Evolutionary conservation across 2,888 invertebrate genomes (phyloP).

Genomic region (Melinopterus prodromus): DNA sequence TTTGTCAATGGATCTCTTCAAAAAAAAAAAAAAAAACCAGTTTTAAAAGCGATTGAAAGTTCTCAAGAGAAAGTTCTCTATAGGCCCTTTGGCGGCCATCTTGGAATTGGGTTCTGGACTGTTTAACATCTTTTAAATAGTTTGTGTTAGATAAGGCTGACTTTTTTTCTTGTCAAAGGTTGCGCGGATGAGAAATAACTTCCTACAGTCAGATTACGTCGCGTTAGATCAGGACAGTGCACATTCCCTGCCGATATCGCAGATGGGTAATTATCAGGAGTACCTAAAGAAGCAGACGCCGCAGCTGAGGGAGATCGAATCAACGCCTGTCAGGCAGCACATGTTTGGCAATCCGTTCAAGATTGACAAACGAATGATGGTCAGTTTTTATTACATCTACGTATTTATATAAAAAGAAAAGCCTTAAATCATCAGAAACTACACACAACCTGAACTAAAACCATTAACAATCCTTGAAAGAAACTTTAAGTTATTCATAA

Average conservation of each 20-base stretch:
- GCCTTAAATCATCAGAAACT: too few species aligned
- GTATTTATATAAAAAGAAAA: too few species aligned
- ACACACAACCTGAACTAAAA: too few species aligned
- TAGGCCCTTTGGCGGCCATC: too few species aligned
- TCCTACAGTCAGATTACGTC: slow-evolving; percentile 81
- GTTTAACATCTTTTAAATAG: neutral
- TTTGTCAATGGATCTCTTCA: too few species aligned
- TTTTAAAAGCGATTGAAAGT: too few species aligned
- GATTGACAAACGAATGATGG: slow-evolving; percentile 85
- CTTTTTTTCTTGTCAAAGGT: slow-evolving; percentile 64
- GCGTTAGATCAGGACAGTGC: slow-evolving; percentile 90
- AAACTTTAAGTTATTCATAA: too few species aligned
- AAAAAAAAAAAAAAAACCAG: too few species aligned
- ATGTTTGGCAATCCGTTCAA: slow-evolving; percentile 99
- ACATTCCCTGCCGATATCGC: slow-evolving; percentile 94
- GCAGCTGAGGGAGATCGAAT: slow-evolving; percentile 93
- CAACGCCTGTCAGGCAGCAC: slow-evolving; percentile 93
- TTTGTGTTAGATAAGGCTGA: slow-evolving; percentile 17
- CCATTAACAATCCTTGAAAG: too few species aligned
- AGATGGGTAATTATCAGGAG: slow-evolving; percentile 99
- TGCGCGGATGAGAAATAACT: slow-evolving; percentile 92
- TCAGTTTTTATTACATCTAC: slow-evolving; percentile 37
- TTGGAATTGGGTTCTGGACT: neutral
- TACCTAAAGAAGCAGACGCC: slow-evolving; percentile 94
- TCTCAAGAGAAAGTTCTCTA: too few species aligned